phyloP scores from a whole-genome alignment of 2,888 invertebrate genomes.

The Agrotis clavis region DNA sequence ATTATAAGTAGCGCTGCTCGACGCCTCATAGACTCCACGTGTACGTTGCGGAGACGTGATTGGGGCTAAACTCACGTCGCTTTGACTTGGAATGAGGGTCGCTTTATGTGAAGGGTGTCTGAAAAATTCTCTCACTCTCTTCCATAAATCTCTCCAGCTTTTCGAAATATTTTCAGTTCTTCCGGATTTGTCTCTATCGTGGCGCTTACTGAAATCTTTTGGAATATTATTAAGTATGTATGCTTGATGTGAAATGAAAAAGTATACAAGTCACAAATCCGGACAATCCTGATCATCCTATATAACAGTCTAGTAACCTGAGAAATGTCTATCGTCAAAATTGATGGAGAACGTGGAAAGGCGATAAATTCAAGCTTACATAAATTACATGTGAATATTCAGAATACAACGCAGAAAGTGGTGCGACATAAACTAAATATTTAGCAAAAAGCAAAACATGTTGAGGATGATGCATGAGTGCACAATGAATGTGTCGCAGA shows the following conservation, averaged over 20 bases:
- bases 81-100: not conserved
- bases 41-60: not conserved
- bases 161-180: no score
- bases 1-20: not conserved
- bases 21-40: not conserved
- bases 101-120: not conserved
- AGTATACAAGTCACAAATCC: no score
- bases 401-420: slow-evolving; percentile 31
- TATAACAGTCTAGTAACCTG: not conserved
- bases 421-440: slow-evolving; percentile 58
- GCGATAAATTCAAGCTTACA: slow-evolving; percentile 1
- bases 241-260: not conserved
- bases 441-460: slow-evolving; percentile 63
- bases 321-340: not conserved
- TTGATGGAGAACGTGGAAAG: not conserved
- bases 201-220: no score
- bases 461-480: slow-evolving; percentile 67
- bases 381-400: slow-evolving; percentile 32
- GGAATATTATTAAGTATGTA: not conserved
- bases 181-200: no score
- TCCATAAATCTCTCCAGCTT: no score
- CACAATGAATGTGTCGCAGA: slow-evolving; percentile 68
- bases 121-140: not conserved
- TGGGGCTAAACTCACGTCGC: not conserved
- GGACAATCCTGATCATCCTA: not conserved